Evolutionary conservation across 2,797 vertebrate species (phyloP), one percentile per base, ranked within the genome.

Genomic region (Martes flavigula): DNA sequence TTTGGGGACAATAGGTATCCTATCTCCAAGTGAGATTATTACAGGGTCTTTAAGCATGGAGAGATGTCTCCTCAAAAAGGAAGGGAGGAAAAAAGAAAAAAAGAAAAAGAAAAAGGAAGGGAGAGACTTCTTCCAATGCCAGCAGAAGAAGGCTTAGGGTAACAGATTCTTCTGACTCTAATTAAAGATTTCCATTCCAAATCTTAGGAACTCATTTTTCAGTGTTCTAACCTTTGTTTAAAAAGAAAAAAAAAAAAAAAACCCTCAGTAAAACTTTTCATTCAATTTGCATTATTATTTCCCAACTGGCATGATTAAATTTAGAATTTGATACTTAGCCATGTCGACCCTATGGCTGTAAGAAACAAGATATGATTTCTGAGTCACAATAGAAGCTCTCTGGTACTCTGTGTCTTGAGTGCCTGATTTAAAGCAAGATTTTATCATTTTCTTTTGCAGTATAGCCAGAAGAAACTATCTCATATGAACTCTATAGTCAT

Each of bases 261-360:
- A 5, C 3, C 5, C 7, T 95, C 58, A 6, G 15, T 46, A 77
- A 96, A 7, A 30, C 0, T 13, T 91, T 89, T 96, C 48, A 82
- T 92, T 93, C 68, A 68, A 8, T 46, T 94, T 83, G 1, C 32
- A 62, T 93, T 85, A 84, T 46, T 85, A 82, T 92, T 84, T 38
- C 32, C 46, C 30, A 38, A 35, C 30, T 68, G 14, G 8, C 27
- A 84, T 68, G 32, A 94, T 87, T 96, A 86, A 83, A 94, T 77
- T 88, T 85, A 90, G 43, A 96, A 40, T 86, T 91, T 95, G 79
- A 83, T 95, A 88, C 62, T 94, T 79, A 90, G 56, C 25, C 30
- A 46, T 83, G 54, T 88, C 30, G 58, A 48, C 94, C 86, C 70
- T 43, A 30, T 91, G 75, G 85, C 51, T 93, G 32, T 87, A 87